Evolutionary conservation across 23 tunicate species (phyloP), one percentile per base, ranked within the genome.

Genomic region (Trididemnum miniatum): DNA sequence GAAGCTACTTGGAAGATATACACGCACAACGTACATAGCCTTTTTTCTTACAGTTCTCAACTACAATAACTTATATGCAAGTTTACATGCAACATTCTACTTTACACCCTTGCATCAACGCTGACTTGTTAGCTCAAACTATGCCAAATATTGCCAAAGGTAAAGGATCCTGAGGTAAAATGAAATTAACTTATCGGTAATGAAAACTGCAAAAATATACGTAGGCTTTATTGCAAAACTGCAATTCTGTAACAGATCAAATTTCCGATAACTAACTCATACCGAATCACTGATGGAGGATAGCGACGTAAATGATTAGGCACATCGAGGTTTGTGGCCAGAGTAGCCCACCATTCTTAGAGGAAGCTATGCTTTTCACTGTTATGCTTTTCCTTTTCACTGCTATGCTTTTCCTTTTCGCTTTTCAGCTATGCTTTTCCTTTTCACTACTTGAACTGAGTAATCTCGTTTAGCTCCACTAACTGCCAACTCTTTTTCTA

Each of bases 281-380:
- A 44, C 54, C 54, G 54, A 44, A 44, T 44, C 54, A 44, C 54
- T 44, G 54, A 44, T 44, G 54, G 54, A 44, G 54, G 54, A 44
- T 44, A 44, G 54, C 54, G 54, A 44, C 54, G 54, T 44, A 44
- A 44, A 44, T 44, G 54, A 44, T 44, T 9, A 44, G 54, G 54
- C 54, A 15, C 54, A 44, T 44, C 12, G 54, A 44, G 54, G 54
- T 44, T 44, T 44, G 54, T 15, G 54, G 12, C 9, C 54, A 7
- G 54, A 44, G 54, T 44, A 7, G 54, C 54, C 54, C 54, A 44
- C 54, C 54, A 44, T 44, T 44, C n/a, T n/a, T n/a, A n/a, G n/a
- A n/a, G n/a, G n/a, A n/a, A n/a, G n/a, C n/a, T n/a, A n/a, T n/a
- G n/a, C n/a, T n/a, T n/a, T n/a, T n/a, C n/a, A n/a, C n/a, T n/a